A percentile compares a stretch with the other conserved stretches of the same genome.
Evolutionary conservation across 2,888 invertebrate genomes (phyloP).

Genomic region (Entomobrya proxima): DNA sequence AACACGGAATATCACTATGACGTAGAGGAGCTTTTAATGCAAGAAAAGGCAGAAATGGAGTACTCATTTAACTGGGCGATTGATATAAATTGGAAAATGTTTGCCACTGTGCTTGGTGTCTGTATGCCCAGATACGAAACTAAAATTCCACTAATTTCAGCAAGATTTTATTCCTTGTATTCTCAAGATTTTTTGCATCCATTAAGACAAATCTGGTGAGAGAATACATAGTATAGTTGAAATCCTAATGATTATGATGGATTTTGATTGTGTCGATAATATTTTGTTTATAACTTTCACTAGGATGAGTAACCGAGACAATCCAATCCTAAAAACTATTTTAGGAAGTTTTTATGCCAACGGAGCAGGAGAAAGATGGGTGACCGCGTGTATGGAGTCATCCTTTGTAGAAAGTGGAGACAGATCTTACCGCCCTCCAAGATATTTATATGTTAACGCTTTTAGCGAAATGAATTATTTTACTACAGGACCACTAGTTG

Average conservation of each 20-base stretch:
- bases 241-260: neutral
- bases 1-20: neutral
- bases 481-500: slow-evolving; percentile 55
- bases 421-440: slow-evolving; percentile 59
- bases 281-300: too few relatives aligned
- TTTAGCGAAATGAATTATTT: slow-evolving; percentile 69
- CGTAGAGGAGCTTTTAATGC: slow-evolving; percentile 31
- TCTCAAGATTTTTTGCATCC: slow-evolving; percentile 53
- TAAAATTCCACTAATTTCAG: slow-evolving; percentile 57
- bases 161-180: slow-evolving; percentile 58
- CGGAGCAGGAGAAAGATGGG: slow-evolving; percentile 51
- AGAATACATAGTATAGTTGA: too few relatives aligned
- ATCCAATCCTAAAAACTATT: slow-evolving; percentile 42
- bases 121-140: slow-evolving; percentile 60
- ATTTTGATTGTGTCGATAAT: neutral
- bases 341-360: slow-evolving; percentile 58
- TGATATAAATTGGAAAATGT: slow-evolving; percentile 65
- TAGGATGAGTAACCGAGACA: slow-evolving; percentile 68
- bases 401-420: slow-evolving; percentile 56
- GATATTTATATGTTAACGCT: slow-evolving; percentile 64
- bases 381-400: slow-evolving; percentile 62
- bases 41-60: slow-evolving; percentile 68
- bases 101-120: slow-evolving; percentile 65
- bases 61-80: slow-evolving; percentile 68
- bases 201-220: slow-evolving; percentile 56